A percentile compares a stretch with the other conserved stretches of the same genome.
Evolutionary conservation across 2,113 vertebrate species (phyloP).

Genomic region (Elanus axillaris): DNA sequence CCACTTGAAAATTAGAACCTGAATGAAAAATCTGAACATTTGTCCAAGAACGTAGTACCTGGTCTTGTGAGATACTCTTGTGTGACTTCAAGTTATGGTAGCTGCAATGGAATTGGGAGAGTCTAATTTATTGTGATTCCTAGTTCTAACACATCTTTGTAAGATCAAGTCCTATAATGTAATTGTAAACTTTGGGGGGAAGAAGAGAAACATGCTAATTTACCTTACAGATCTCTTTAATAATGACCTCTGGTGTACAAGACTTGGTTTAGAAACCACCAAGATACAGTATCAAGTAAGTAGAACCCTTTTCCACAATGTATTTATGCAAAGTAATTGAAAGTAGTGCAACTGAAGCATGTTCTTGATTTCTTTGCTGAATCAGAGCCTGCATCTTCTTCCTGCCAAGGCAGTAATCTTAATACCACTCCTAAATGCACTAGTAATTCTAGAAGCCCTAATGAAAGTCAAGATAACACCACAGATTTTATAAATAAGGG

Average conservation of each 20-base stretch:
- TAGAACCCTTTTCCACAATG: neutral
- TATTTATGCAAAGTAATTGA: neutral
- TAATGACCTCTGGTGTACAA: neutral
- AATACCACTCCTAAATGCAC: constrained; percentile 19
- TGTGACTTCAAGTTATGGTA: neutral
- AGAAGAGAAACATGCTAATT: neutral
- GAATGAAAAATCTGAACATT: neutral
- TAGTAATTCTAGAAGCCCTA: constrained; percentile 58
- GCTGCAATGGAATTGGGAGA: neutral
- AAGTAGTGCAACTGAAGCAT: neutral
- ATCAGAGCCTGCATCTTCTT: constrained; percentile 44
- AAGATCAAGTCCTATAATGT: neutral
- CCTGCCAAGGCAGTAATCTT: constrained; percentile 29
- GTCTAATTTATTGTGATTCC: neutral
- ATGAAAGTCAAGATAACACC: constrained; percentile 45
- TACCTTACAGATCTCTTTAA: neutral
- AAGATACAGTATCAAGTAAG: neutral
- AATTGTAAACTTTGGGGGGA: neutral
- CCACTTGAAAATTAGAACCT: neutral
- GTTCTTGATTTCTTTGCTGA: constrained; percentile 37
- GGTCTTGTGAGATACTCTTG: neutral
- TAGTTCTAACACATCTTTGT: neutral
- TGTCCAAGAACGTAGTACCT: neutral
- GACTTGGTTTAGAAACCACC: neutral
- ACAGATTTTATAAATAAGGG: constrained; percentile 85